Evolutionary conservation across 2,113 vertebrate genomes (phyloP).

Genomic region (Turnix velox): DNA sequence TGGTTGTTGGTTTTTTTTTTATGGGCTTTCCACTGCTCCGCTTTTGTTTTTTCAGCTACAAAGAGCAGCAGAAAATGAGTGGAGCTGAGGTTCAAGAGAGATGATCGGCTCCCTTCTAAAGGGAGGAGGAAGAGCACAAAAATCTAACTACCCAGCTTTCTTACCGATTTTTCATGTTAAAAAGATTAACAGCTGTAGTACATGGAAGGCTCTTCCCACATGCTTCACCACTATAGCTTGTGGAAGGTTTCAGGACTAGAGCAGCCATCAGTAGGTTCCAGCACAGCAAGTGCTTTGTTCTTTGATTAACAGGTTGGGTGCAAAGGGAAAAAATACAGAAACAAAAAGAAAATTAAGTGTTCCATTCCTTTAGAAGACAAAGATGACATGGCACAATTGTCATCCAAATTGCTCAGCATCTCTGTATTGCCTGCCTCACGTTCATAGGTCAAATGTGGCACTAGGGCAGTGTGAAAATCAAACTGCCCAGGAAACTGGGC

Average conservation of each 20-base stretch:
- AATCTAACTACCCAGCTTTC: background rate
- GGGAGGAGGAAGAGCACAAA: background rate
- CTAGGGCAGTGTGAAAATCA: background rate
- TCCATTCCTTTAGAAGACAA: background rate
- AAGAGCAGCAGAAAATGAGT: background rate
- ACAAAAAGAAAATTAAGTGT: background rate
- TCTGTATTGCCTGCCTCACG: background rate
- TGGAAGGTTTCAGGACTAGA: background rate
- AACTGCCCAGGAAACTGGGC: background rate
- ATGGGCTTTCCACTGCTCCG: fast-evolving
- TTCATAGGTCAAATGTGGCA: background rate
- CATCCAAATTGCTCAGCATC: background rate
- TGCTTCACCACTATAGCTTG: background rate
- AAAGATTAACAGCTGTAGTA: background rate
- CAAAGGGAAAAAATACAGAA: background rate
- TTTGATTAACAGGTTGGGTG: background rate
- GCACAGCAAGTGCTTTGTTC: background rate
- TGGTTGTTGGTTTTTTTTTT: background rate
- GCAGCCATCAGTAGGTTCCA: background rate
- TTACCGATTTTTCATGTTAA: background rate
- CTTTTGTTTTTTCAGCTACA: fast-evolving
- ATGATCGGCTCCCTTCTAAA: background rate
- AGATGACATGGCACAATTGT: background rate
- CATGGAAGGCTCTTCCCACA: background rate
- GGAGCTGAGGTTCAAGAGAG: background rate